Percentiles rank a stretch among this genome's conserved stretches.
These are phyloP conservation scores for Melanaphis sacchari DNA, from an alignment of 1,140 invertebrate genomes.

Conservation along the genomic window DNA sequence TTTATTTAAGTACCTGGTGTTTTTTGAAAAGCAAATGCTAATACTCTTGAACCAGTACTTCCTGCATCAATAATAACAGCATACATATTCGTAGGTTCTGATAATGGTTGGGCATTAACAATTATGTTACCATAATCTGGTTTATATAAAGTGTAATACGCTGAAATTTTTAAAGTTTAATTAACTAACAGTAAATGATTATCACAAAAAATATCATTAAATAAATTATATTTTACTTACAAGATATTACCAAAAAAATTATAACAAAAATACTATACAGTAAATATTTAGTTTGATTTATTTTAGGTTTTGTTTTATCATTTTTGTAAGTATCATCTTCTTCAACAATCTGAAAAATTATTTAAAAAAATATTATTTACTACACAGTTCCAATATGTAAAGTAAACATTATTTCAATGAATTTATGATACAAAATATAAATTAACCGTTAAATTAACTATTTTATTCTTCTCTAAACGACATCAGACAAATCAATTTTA, in stretches of 20 bases:
- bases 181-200: not conserved
- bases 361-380: not conserved
- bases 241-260: not conserved
- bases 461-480: not conserved
- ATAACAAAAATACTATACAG: slow-evolving; percentile 33
- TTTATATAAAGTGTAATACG: slow-evolving; percentile 42
- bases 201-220: not conserved
- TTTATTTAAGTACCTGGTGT: slow-evolving; percentile 69
- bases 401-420: not conserved
- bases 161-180: not conserved
- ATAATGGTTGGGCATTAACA: not conserved
- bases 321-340: slow-evolving; percentile 34
- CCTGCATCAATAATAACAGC: slow-evolving; percentile 96
- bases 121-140: not conserved
- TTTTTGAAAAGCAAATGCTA: slow-evolving; percentile 88
- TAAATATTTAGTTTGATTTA: slow-evolving; percentile 30
- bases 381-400: not conserved
- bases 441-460: no score
- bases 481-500: not conserved
- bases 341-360: slow-evolving; percentile 23
- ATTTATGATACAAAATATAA: not conserved
- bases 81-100: slow-evolving; percentile 71
- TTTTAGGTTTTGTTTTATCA: slow-evolving; percentile 11
- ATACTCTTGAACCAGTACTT: slow-evolving; percentile 89
- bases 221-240: slow-evolving; percentile 26